A percentile compares a stretch with the other conserved stretches of the same genome.
Evolutionary conservation across 1,140 invertebrate genomes (phyloP).

Genomic region (Ceratina australensis): DNA sequence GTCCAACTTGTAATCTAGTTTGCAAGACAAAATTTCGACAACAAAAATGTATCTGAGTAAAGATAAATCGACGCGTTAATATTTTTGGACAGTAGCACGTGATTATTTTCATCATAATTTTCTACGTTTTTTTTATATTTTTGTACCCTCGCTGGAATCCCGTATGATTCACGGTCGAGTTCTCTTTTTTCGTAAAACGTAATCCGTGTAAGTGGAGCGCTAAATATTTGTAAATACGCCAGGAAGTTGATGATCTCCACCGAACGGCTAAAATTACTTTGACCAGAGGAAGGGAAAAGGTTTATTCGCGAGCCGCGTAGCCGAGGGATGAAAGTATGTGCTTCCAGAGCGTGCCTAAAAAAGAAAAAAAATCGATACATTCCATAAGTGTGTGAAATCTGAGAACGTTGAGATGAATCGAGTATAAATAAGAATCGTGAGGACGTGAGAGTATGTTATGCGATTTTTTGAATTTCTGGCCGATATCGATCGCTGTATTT

Average conservation of each 20-base stretch:
- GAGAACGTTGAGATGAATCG: neutral
- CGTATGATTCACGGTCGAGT: neutral
- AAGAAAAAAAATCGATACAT: slow-evolving; percentile 53
- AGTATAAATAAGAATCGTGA: neutral
- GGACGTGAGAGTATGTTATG: slow-evolving; percentile 51
- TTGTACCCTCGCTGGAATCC: neutral
- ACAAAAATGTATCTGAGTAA: too few species aligned
- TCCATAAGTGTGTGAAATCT: slow-evolving; percentile 55
- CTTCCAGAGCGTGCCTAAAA: slow-evolving; percentile 46
- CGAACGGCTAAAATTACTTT: neutral
- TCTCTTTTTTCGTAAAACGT: neutral
- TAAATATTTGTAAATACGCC: slow-evolving; percentile 17
- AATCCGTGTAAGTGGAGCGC: neutral
- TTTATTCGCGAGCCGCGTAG: neutral
- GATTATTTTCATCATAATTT: too few species aligned
- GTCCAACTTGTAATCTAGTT: too few species aligned
- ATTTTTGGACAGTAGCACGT: too few species aligned
- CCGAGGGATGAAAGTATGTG: slow-evolving; percentile 29
- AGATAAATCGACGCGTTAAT: too few species aligned
- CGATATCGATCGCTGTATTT: slow-evolving; percentile 69
- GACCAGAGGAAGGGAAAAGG: neutral
- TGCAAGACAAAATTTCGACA: too few species aligned
- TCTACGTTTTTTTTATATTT: slow-evolving; percentile 16
- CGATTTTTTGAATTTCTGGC: slow-evolving; percentile 52
- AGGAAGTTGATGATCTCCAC: neutral